Base-by-base conservation (phyloP, 2,888 invertebrate species). In the Biston betularia region DNA sequence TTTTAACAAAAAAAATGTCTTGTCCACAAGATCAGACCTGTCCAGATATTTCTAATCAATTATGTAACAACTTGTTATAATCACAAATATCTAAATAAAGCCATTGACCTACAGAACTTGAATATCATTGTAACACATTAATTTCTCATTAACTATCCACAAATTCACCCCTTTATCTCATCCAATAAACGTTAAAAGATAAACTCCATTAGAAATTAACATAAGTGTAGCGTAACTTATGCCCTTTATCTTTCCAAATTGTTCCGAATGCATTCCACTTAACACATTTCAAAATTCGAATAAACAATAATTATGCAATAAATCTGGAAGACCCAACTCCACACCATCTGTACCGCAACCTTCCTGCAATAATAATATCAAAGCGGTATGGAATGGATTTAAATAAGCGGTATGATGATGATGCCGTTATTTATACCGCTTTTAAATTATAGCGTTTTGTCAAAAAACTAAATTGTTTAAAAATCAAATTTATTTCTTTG, bases 331-430 rank as follows among this genome's bases (percentile, higher is more conserved):
- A 38, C 38, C 74, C 74, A 78, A 86, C 70, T 74, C 82, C 85
- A 83, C 89, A 89, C 86, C 66, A 66, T 53, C 87, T 90, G 88
- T 89, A 91, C 84, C 86, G 89, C 88, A 59, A 70, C 56, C 38
- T 15, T 33, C 15, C 33, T 33, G 34, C 24, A 61, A 57, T 45
- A 50, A 34, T n/a, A n/a, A n/a, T n/a, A n/a, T 56, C 24, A 42
- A 52, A 52, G 38, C 61, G 45, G 53, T 45, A 53, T 46, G 42
- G 15, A n/a, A 44, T 24, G 14, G 33, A 15, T 6, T 34, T 6
- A 24, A 44, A 15, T 9, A 35, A 56, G 7, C 50, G 44, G 49
- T 56, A 56, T 34, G 7, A 35, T n/a, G 33, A 34, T 6, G 14
- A 42, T 12, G 11, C 6, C 12, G 6, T 10, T 54, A 0, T 0